Percentiles rank a stretch among this genome's conserved stretches.
Conservation (phyloP, 1,140 invertebrate species). For the Zophobas atratus region DNA sequence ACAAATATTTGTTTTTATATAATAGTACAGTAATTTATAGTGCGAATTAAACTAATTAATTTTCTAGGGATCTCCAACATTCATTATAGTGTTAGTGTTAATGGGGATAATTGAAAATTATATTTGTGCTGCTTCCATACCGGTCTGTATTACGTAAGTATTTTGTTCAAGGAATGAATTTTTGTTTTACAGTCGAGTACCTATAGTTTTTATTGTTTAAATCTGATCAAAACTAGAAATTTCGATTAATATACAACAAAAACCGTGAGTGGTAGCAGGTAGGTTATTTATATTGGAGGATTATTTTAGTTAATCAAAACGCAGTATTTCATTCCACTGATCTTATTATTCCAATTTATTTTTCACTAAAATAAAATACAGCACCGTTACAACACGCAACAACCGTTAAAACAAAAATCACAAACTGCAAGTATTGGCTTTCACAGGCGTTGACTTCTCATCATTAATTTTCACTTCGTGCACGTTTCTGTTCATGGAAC, state of each 20-base stretch:
- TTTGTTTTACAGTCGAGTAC: not conserved
- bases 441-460: constrained; percentile 45
- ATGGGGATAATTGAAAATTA: constrained; percentile 10
- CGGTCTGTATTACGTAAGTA: constrained; percentile 24
- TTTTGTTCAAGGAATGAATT: not conserved
- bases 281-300: no score
- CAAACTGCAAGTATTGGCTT: constrained; percentile 45
- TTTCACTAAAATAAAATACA: not conserved
- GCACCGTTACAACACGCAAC: not conserved
- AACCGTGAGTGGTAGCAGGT: no score
- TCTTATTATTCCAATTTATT: no score
- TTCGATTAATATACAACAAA: no score
- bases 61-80: not conserved
- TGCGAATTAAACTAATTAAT: not conserved
- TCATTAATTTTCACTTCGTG: constrained; percentile 59
- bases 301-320: no score
- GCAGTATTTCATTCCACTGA: no score
- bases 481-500: constrained; percentile 58
- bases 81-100: not conserved
- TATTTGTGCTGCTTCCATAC: constrained; percentile 4
- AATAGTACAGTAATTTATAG: no score
- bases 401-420: constrained; percentile 11
- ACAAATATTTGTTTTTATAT: not conserved
- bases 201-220: no score
- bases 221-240: no score